Evolutionary conservation across 2,113 vertebrate genomes (phyloP).

Genomic region (Pardalotus punctatus): DNA sequence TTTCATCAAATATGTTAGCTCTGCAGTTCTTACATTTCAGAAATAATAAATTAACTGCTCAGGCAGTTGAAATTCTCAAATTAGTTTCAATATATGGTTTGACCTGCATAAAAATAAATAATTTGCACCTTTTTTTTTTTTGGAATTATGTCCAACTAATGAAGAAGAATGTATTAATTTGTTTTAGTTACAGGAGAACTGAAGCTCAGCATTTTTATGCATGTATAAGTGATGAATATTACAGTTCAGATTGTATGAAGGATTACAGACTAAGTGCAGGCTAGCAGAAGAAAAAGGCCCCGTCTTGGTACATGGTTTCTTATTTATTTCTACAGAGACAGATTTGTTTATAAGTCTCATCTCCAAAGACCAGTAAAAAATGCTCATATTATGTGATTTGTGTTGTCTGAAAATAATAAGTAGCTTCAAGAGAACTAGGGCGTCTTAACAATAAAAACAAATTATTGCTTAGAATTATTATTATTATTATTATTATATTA

Average conservation of each 20-base stretch:
- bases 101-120: slow-evolving; percentile 64
- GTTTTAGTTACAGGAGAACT: slow-evolving; percentile 52
- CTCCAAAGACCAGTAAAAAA: background rate
- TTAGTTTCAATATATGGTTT: slow-evolving; percentile 51
- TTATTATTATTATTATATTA: background rate
- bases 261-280: slow-evolving; percentile 41
- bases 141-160: slow-evolving; percentile 59
- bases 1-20: slow-evolving; percentile 7
- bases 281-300: slow-evolving; percentile 10
- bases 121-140: slow-evolving; percentile 41
- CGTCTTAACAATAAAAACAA: background rate
- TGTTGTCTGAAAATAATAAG: background rate
- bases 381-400: background rate
- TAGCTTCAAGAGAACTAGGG: background rate
- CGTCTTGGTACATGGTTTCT: background rate
- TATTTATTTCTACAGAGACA: slow-evolving; percentile 23
- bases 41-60: slow-evolving; percentile 45
- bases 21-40: slow-evolving; percentile 8
- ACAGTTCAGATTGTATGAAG: slow-evolving; percentile 53
- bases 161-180: slow-evolving; percentile 72
- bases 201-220: slow-evolving; percentile 52
- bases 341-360: background rate
- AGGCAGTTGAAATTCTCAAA: slow-evolving; percentile 49
- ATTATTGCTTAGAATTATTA: background rate
- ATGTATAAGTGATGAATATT: slow-evolving; percentile 64